phyloP scores from a whole-genome alignment of 2,888 invertebrate genomes.

The Lycaena phlaeas region DNA sequence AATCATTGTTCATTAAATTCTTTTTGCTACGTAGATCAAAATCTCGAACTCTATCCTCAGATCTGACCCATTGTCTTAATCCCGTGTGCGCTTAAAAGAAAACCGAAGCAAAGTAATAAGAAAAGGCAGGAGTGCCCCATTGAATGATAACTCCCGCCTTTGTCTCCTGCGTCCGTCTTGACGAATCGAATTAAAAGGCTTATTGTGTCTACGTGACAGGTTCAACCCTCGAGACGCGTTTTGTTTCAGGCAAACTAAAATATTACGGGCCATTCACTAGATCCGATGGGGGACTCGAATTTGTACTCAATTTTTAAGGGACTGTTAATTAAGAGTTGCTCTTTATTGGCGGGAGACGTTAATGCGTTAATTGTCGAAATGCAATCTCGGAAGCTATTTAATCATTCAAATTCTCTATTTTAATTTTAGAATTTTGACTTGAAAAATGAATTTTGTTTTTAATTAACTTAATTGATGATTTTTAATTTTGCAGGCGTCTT shows the following conservation, averaged over 20 bases:
- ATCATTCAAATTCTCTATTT: constrained; percentile 63
- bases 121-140: constrained; percentile 71
- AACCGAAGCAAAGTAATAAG: constrained; percentile 66
- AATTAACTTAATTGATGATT: constrained; percentile 11
- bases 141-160: constrained; percentile 72
- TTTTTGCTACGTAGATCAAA: no score
- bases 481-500: constrained; percentile 52
- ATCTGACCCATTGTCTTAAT: constrained; percentile 8
- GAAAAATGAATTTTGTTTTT: constrained; percentile 26
- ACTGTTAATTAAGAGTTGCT: constrained; percentile 68
- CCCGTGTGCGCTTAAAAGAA: constrained; percentile 53
- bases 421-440: constrained; percentile 48
- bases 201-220: constrained; percentile 73
- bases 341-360: constrained; percentile 66
- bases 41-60: no score
- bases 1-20: no score
- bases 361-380: constrained; percentile 73
- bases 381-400: constrained; percentile 66
- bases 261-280: constrained; percentile 70
- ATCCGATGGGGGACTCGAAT: constrained; percentile 57
- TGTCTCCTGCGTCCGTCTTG: constrained; percentile 68
- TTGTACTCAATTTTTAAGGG: constrained; percentile 72
- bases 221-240: constrained; percentile 47
- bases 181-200: constrained; percentile 74
- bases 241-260: constrained; percentile 72